Evolutionary conservation across 2,888 invertebrate species (phyloP).

Genomic region (Rhingia rostrata): DNA sequence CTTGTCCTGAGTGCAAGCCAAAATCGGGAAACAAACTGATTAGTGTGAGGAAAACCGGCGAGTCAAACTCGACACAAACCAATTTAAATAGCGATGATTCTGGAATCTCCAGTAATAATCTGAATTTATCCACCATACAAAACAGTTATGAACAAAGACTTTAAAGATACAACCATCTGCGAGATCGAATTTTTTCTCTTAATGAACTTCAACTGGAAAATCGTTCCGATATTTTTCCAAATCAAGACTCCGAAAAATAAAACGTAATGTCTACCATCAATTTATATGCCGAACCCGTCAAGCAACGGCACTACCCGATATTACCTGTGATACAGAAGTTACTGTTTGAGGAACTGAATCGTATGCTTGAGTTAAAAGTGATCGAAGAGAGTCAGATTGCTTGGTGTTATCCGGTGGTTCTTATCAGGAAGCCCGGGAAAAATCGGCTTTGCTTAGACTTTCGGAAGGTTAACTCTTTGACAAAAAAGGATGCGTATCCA

Average conservation of each 20-base stretch:
- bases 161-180: neutral
- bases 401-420: conserved; percentile 74
- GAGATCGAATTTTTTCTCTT: neutral
- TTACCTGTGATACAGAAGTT: conserved; percentile 63
- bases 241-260: neutral
- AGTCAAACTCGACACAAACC: conserved; percentile 5
- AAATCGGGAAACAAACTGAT: neutral
- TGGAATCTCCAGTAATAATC: neutral
- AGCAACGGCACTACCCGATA: conserved; percentile 46
- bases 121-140: neutral
- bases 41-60: neutral
- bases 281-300: conserved; percentile 6
- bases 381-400: conserved; percentile 69
- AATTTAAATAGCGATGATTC: neutral
- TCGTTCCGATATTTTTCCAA: neutral
- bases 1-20: neutral
- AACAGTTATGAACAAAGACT: neutral
- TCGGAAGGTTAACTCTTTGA: conserved; percentile 76
- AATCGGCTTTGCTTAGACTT: conserved; percentile 76
- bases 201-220: neutral
- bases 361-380: conserved; percentile 5
- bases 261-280: neutral
- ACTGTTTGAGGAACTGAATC: conserved; percentile 9
- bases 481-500: conserved; percentile 58
- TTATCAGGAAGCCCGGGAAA: conserved; percentile 75